Percentiles rank a stretch among this genome's conserved stretches.
phyloP scores from a whole-genome alignment of 2,113 vertebrate genomes.

The Oophaga pumilio region DNA sequence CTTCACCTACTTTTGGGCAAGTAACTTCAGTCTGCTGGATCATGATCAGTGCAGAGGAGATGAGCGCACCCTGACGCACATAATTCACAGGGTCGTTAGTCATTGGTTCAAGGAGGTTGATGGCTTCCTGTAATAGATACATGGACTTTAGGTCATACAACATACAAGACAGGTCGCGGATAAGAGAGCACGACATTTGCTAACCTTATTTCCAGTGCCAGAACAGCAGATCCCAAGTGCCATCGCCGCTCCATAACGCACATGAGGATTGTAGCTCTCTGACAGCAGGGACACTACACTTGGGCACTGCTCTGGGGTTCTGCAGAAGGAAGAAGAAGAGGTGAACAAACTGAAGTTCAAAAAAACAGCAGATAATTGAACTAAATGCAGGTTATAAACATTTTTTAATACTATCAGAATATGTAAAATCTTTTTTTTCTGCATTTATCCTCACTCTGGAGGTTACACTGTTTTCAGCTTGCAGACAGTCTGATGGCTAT shows the following conservation, averaged over 20 bases:
- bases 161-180: not conserved
- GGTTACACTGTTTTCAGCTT: not conserved
- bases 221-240: constrained; percentile 98
- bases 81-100: constrained; percentile 99
- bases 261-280: constrained; percentile 98
- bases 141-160: not conserved
- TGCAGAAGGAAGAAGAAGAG: constrained; percentile 63
- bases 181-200: not conserved
- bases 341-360: not conserved
- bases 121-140: constrained; percentile 83
- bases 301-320: constrained; percentile 96
- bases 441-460: not conserved
- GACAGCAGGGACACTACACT: constrained; percentile 96
- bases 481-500: not conserved
- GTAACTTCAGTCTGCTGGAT: constrained; percentile 97
- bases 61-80: constrained; percentile 94
- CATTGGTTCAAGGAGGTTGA: constrained; percentile 97
- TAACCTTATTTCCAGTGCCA: constrained; percentile 96
- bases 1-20: constrained; percentile 88
- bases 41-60: constrained; percentile 96
- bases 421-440: not conserved
- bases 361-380: not conserved
- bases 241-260: constrained; percentile 97
- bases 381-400: not conserved
- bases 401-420: not conserved